A percentile compares a stretch with the other conserved stretches of the same genome.
Conservation (phyloP, 1,140 invertebrate species). For the Rhopalosiphum padi region DNA sequence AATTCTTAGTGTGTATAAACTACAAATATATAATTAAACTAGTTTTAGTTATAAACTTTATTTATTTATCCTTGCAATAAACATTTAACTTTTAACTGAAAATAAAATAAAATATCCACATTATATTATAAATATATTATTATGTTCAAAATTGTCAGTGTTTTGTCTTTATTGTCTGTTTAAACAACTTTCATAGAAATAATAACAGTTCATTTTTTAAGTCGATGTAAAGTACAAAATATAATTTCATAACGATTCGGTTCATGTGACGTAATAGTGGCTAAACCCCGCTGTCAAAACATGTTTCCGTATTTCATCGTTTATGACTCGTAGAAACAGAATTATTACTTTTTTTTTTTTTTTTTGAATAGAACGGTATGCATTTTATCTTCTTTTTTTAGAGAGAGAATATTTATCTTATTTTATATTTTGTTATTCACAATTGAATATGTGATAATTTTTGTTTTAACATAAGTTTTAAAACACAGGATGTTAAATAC, state of each 20-base stretch:
- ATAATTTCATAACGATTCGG: neutral
- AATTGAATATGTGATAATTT: constrained; percentile 4
- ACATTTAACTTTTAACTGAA: neutral
- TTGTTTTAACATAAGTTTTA: constrained; percentile 9
- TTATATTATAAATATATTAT: neutral
- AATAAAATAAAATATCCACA: neutral
- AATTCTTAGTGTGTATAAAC: neutral
- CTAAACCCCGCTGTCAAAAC: neutral
- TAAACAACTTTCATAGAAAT: neutral
- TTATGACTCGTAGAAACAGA: neutral
- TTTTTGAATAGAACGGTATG: neutral
- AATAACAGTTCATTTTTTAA: neutral
- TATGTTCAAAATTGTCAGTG: neutral
- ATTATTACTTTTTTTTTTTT: neutral
- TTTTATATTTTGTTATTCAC: neutral
- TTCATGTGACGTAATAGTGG: neutral
- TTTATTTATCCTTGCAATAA: neutral
- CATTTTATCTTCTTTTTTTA: constrained; percentile 3
- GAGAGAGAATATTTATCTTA: neutral
- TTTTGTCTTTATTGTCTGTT: neutral
- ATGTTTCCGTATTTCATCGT: constrained; percentile 1
- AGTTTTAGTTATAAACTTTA: neutral
- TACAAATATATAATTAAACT: neutral
- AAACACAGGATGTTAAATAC: neutral
- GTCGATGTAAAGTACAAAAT: neutral